phyloP scores from a whole-genome alignment of 2,888 invertebrate species.

The Patella pellucida region DNA sequence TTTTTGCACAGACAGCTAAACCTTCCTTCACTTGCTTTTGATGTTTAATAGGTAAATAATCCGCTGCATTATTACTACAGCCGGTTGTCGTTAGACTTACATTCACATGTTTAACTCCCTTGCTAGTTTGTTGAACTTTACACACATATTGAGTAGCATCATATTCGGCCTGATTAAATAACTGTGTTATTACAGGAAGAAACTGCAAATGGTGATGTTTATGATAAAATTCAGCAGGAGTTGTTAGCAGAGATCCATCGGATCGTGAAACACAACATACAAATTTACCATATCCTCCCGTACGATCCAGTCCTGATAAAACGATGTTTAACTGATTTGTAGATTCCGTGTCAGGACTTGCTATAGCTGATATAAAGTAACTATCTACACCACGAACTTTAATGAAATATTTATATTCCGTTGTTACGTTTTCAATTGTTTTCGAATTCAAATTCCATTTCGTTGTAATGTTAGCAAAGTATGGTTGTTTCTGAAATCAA shows the following conservation, averaged over 20 bases:
- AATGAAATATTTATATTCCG: background rate
- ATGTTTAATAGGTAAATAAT: constrained; percentile 7
- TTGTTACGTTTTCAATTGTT: no score
- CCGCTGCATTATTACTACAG: background rate
- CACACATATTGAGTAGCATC: background rate
- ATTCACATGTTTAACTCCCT: background rate
- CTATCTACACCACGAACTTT: background rate
- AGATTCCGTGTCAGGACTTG: background rate
- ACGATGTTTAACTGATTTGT: background rate
- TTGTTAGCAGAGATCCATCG: background rate
- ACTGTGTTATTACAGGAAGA: background rate
- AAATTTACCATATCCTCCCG: background rate
- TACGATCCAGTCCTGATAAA: background rate
- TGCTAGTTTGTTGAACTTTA: background rate
- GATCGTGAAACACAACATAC: background rate
- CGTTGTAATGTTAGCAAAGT: no score
- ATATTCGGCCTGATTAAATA: background rate
- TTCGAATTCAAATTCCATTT: no score
- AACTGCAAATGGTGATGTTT: background rate
- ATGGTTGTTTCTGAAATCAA: no score
- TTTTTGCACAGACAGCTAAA: constrained; percentile 21
- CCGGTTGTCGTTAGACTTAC: background rate
- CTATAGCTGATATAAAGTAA: background rate
- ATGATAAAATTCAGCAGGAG: background rate
- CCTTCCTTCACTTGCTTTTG: constrained; percentile 5